A percentile compares a stretch with the other conserved stretches of the same genome.
Evolutionary conservation across 2,797 vertebrate species (phyloP).

Genomic region (Heterohyrax brucei): DNA sequence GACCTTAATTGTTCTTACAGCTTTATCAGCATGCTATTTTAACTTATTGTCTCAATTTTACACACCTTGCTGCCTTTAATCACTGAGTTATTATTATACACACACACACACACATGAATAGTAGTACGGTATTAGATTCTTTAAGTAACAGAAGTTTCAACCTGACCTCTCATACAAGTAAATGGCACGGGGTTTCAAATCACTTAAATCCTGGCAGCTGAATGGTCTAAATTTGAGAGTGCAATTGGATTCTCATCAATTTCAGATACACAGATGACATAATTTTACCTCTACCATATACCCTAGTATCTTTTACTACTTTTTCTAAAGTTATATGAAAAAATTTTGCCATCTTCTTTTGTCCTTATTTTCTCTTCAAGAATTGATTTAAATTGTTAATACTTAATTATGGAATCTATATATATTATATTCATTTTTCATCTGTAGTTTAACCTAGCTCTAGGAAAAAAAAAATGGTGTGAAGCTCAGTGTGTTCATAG

Average conservation of each 20-base stretch:
- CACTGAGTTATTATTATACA: conserved; percentile 13
- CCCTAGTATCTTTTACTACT: background rate
- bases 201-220: background rate
- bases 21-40: conserved; percentile 71
- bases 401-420: conserved; percentile 58
- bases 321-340: conserved; percentile 35
- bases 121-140: background rate
- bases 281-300: conserved; percentile 6
- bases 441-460: conserved; percentile 73
- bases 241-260: conserved; percentile 53
- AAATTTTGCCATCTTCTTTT: background rate
- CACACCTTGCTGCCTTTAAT: conserved; percentile 63
- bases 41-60: conserved; percentile 75
- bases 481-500: conserved; percentile 38
- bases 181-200: conserved; percentile 47
- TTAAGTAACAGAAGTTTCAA: conserved; percentile 55
- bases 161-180: conserved; percentile 7
- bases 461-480: conserved; percentile 42
- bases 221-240: conserved; percentile 62
- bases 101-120: background rate
- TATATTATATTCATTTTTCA: conserved; percentile 65
- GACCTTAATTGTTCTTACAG: conserved; percentile 68
- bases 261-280: conserved; percentile 50
- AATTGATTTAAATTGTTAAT: conserved; percentile 72
- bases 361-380: conserved; percentile 55